Percentiles rank a stretch among this genome's conserved stretches.
phyloP scores from a whole-genome alignment of 2,797 vertebrate genomes.

The Menidia menidia region DNA sequence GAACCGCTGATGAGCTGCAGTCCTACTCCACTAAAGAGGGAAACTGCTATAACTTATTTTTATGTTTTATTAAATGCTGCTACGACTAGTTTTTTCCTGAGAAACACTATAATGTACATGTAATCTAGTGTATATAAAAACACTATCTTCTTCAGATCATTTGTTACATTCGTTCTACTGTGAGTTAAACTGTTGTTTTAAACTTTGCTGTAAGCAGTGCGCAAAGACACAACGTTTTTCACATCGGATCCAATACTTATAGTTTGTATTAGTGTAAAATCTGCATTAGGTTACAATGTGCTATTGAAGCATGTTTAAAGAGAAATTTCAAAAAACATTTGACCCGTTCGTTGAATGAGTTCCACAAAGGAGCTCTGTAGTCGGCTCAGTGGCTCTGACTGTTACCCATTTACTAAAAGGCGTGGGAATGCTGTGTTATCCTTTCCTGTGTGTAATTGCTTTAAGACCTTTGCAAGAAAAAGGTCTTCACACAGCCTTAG shows the following conservation, averaged over 20 bases:
- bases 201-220: not conserved
- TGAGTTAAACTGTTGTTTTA: not conserved
- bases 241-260: not conserved
- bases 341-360: conserved; percentile 27
- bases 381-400: conserved; percentile 36
- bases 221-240: not conserved
- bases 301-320: not conserved
- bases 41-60: too few relatives aligned
- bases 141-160: too few relatives aligned
- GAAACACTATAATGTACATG: not conserved
- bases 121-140: not conserved
- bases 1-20: not conserved
- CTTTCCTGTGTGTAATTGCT: conserved; percentile 77
- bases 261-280: not conserved
- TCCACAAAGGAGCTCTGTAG: conserved; percentile 63
- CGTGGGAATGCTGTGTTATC: conserved; percentile 69
- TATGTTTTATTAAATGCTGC: too few relatives aligned
- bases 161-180: too few relatives aligned
- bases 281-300: not conserved
- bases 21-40: not conserved
- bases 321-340: conserved; percentile 3
- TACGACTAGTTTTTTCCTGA: not conserved
- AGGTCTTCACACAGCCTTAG: conserved; percentile 43
- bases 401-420: conserved; percentile 58
- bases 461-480: conserved; percentile 65